A percentile compares a stretch with the other conserved stretches of the same genome.
Evolutionary conservation across 2,113 vertebrate genomes (phyloP).

Genomic region (Hippocampus comes): DNA sequence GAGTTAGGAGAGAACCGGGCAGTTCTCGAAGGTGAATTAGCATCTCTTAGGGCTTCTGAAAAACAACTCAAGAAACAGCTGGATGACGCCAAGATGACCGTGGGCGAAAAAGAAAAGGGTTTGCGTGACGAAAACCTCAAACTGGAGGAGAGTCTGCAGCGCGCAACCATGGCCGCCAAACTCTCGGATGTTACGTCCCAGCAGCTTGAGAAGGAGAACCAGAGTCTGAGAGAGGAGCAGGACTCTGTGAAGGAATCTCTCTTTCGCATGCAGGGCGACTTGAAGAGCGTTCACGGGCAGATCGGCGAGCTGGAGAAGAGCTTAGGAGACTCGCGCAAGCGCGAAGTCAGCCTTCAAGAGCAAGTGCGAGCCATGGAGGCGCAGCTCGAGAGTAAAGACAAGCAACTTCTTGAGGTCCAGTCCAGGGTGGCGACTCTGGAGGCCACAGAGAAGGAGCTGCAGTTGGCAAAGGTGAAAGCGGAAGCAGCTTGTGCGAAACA

Average conservation of each 20-base stretch:
- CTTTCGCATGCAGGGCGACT: constrained; percentile 71
- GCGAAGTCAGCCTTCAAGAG: constrained; percentile 70
- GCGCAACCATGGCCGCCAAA: constrained; percentile 64
- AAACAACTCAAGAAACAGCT: constrained; percentile 77
- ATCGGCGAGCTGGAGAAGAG: constrained; percentile 76
- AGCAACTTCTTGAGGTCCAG: constrained; percentile 63
- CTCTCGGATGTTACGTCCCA: constrained; percentile 68
- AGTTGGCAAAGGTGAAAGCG: constrained; percentile 61
- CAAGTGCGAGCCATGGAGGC: constrained; percentile 70
- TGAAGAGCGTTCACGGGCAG: constrained; percentile 72
- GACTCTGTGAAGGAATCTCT: constrained; percentile 68
- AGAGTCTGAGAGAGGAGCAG: constrained; percentile 77
- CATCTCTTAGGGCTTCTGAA: constrained; percentile 75
- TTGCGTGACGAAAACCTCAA: constrained; percentile 72
- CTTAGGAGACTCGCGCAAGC: constrained; percentile 69
- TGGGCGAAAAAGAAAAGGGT: constrained; percentile 73
- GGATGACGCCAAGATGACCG: constrained; percentile 65
- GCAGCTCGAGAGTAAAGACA: constrained; percentile 67
- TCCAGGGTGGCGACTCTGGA: constrained; percentile 56
- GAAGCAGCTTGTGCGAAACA: constrained; percentile 64
- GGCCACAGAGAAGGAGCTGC: constrained; percentile 62
- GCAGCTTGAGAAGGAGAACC: constrained; percentile 74
- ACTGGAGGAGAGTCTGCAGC: constrained; percentile 81
- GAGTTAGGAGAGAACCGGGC: constrained; percentile 61
- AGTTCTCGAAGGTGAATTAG: constrained; percentile 68